These are phyloP conservation scores for Halcyon badia DNA, from an alignment of 2,797 vertebrate species.

Conservation along the genomic window DNA sequence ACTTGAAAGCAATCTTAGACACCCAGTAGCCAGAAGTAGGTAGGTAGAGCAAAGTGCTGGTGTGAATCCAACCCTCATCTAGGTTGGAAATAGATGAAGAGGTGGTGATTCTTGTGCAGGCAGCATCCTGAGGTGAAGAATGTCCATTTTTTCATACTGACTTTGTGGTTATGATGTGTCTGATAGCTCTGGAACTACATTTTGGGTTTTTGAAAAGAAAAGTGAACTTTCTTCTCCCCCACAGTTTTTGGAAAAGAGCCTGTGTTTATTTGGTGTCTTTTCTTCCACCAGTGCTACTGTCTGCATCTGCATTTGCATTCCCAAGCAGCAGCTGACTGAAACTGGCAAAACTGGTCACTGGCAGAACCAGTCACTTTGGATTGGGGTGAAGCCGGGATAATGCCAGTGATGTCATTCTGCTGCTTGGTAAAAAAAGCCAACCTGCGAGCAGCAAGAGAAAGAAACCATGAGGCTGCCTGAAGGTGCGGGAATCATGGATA, in stretches of 20 bases:
- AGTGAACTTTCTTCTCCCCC: neutral
- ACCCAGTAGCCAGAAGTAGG: neutral
- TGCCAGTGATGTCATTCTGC: constrained; percentile 1
- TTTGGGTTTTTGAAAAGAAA: neutral
- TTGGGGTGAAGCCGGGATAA: constrained; percentile 19
- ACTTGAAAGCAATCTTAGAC: neutral
- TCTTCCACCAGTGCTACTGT: neutral
- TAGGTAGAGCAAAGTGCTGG: neutral
- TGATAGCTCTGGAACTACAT: neutral
- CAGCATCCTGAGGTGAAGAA: neutral
- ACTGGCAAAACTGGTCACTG: constrained; percentile 56
- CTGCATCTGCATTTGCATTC: constrained; percentile 42
- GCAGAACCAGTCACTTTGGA: constrained; percentile 30
- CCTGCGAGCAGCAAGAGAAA: neutral
- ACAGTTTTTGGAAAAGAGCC: neutral
- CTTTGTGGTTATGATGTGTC: neutral
- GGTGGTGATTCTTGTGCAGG: neutral
- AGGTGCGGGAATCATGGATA: neutral
- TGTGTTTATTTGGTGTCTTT: neutral
- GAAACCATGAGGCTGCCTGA: neutral
- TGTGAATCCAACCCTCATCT: neutral
- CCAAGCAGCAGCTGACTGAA: constrained; percentile 25
- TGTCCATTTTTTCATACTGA: neutral
- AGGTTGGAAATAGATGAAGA: neutral
- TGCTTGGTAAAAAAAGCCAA: neutral